phyloP scores from a whole-genome alignment of 2,888 invertebrate genomes.

The Caenorhabditis afra region DNA sequence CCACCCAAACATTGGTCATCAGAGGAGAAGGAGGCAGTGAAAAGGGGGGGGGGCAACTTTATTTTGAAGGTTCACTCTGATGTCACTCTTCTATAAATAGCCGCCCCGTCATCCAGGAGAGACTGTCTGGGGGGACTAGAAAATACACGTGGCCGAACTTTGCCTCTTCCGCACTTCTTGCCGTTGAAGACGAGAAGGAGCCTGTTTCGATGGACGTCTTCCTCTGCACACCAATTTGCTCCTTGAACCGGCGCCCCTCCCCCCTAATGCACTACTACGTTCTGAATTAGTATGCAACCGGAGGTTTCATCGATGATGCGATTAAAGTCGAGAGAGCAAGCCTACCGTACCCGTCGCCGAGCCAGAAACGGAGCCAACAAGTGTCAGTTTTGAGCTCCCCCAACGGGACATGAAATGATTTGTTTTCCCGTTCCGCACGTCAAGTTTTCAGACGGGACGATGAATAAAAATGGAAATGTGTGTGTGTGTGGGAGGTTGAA shows the following conservation, averaged over 20 bases:
- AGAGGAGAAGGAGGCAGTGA: no score
- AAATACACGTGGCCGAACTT: no score
- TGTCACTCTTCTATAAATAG: conserved; percentile 12
- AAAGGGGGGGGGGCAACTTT: conserved; percentile 2
- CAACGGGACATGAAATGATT: neutral
- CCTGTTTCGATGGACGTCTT: neutral
- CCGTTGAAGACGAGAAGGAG: neutral
- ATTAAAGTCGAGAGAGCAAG: conserved; percentile 6
- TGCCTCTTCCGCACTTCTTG: no score
- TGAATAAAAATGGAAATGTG: neutral
- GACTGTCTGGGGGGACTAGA: no score
- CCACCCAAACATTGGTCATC: no score
- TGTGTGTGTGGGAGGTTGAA: no score
- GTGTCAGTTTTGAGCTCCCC: neutral
- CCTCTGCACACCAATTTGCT: neutral
- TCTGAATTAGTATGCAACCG: conserved; percentile 19
- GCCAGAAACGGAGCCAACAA: neutral
- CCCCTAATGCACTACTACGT: neutral
- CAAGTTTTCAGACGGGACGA: conserved; percentile 1
- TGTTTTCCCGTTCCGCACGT: no score
- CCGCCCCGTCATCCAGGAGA: neutral
- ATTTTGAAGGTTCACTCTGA: neutral
- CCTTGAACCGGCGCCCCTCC: no score
- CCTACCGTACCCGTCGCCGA: no score
- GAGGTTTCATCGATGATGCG: conserved; percentile 23